Percentiles rank a stretch among this genome's conserved stretches.
phyloP scores from a whole-genome alignment of 30 jellyfish, hydroid and myxozoan species.

The Haliclystus octoradiatus region DNA sequence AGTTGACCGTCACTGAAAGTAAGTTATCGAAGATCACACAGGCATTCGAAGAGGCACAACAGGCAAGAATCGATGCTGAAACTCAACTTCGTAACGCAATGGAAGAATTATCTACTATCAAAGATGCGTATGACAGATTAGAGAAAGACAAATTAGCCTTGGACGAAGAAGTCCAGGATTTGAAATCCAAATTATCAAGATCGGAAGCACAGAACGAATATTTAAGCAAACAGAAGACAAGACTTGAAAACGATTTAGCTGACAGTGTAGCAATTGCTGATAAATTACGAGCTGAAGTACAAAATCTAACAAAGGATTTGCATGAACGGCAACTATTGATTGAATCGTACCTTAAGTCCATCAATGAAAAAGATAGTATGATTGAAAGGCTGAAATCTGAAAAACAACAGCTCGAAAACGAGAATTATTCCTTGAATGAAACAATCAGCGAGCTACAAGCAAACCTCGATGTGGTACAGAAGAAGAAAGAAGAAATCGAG shows the following conservation, averaged over 20 bases:
- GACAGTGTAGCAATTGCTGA: constrained; percentile 48
- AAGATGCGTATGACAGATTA: constrained; percentile 44
- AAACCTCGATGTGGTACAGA: constrained; percentile 57
- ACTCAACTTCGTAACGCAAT: constrained; percentile 36
- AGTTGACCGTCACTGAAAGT: constrained; percentile 49
- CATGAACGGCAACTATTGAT: constrained; percentile 57
- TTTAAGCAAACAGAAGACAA: constrained; percentile 47
- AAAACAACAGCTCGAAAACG: constrained; percentile 53
- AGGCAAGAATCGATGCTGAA: constrained; percentile 47
- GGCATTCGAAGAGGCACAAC: constrained; percentile 73
- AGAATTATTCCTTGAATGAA: constrained; percentile 54
- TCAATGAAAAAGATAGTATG: constrained; percentile 38
- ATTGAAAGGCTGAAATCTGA: constrained; percentile 61
- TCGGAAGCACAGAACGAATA: constrained; percentile 57
- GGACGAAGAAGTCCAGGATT: constrained; percentile 41
- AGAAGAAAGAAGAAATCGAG: constrained; percentile 83
- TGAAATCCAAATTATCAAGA: constrained; percentile 30
- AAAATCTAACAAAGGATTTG: constrained; percentile 32
- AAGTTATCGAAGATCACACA: constrained; percentile 69
- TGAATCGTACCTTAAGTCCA: constrained; percentile 39
- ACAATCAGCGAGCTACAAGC: constrained; percentile 63
- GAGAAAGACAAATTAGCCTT: constrained; percentile 44
- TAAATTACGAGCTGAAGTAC: constrained; percentile 27
- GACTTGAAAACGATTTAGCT: constrained; percentile 46
- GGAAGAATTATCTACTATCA: constrained; percentile 44